phyloP scores from a whole-genome alignment of 2,888 invertebrate species.

The Eristalis intricaria region DNA sequence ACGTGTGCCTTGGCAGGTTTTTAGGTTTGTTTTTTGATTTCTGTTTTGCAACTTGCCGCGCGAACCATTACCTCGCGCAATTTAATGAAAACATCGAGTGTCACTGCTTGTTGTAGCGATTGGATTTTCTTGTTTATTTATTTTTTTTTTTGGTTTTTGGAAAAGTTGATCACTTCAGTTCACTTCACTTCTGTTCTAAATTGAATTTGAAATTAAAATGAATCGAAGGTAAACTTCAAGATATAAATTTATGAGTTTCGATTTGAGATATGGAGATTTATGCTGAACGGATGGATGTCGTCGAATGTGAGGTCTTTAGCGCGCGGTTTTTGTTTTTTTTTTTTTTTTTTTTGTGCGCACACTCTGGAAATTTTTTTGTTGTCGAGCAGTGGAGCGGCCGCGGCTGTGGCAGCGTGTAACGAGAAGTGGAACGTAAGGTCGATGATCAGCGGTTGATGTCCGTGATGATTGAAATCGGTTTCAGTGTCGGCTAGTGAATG shows the following conservation, averaged over 20 bases:
- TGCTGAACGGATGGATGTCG: background rate
- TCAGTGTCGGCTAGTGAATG: background rate
- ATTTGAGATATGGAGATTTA: conserved; percentile 1
- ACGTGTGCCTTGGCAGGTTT: conserved; percentile 2
- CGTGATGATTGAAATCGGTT: conserved; percentile 1
- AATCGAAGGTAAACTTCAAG: conserved; percentile 7
- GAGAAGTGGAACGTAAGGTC: conserved; percentile 1
- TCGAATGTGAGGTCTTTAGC: background rate
- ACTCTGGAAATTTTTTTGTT: background rate
- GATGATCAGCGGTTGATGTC: conserved; percentile 1
- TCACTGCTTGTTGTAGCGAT: background rate
- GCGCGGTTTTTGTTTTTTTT: too few species aligned
- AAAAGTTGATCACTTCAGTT: background rate
- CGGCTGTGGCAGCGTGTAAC: background rate
- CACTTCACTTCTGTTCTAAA: background rate
- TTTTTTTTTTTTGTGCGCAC: too few species aligned
- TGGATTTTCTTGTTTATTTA: background rate
- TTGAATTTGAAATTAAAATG: background rate
- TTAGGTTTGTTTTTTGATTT: background rate
- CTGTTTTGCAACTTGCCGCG: background rate
- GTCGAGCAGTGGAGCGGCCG: background rate
- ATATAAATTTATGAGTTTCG: conserved; percentile 1
- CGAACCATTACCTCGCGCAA: conserved; percentile 4
- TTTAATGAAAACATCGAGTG: background rate
- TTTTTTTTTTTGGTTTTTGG: background rate